phyloP scores from a whole-genome alignment of 2,888 invertebrate species.

The Eugnorisma glareosa region DNA sequence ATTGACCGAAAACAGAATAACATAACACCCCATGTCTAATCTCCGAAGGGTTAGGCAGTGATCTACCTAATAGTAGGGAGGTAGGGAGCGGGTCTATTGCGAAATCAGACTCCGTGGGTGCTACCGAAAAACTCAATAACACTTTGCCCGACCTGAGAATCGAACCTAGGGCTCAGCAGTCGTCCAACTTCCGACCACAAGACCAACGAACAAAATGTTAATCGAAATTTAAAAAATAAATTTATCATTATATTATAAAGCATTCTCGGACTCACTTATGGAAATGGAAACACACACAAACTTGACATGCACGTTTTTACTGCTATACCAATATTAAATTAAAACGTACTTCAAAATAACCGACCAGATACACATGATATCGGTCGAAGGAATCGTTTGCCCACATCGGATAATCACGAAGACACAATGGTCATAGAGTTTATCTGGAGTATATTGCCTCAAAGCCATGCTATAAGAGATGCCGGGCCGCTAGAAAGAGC shows the following conservation, averaged over 20 bases:
- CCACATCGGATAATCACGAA: conserved; percentile 26
- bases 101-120: background rate
- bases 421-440: conserved; percentile 68
- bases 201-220: background rate
- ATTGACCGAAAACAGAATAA: background rate
- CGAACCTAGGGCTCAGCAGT: background rate
- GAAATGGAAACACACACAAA: conserved; percentile 50
- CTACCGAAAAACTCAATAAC: background rate
- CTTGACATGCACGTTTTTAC: conserved; percentile 41
- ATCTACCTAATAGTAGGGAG: background rate
- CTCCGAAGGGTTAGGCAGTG: background rate
- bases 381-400: conserved; percentile 1
- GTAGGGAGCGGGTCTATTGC: background rate
- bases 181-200: background rate
- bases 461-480: conserved; percentile 76
- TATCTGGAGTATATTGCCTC: conserved; percentile 77
- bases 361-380: conserved; percentile 26
- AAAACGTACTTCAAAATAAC: conserved; percentile 24
- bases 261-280: background rate
- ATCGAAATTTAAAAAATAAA: background rate
- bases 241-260: too few species aligned
- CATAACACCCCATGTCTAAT: background rate
- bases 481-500: conserved; percentile 77
- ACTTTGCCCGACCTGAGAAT: background rate
- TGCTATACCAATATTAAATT: conserved; percentile 25